Evolutionary conservation across 2,888 invertebrate species (phyloP).

Genomic region (Lordiphosa andalusiaca): DNA sequence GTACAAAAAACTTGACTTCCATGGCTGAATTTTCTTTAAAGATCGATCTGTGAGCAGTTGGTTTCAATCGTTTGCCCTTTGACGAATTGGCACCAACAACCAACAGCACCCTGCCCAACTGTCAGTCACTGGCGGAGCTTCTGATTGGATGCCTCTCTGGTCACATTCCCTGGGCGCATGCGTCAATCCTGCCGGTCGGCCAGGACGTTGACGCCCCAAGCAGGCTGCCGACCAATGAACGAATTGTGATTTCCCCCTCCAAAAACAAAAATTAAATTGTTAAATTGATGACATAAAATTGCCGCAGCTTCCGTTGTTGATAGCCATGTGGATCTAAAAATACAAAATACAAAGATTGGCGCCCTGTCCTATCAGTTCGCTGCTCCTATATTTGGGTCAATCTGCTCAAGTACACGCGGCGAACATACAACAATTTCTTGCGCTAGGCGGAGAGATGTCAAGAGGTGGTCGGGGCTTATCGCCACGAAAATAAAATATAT

Average conservation of each 20-base stretch:
- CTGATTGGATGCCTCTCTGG: constrained; percentile 45
- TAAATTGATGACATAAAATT: constrained; percentile 4
- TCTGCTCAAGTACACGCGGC: constrained; percentile 33
- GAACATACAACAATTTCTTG: background rate
- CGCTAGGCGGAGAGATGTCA: constrained; percentile 15
- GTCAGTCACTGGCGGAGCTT: background rate
- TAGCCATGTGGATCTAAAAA: constrained; percentile 27
- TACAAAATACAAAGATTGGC: constrained; percentile 24
- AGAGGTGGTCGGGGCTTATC: constrained; percentile 19
- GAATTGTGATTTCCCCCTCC: constrained; percentile 42
- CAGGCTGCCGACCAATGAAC: constrained; percentile 45
- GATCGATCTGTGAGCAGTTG: too few relatives aligned
- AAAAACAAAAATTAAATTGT: too few relatives aligned
- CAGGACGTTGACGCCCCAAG: constrained; percentile 11
- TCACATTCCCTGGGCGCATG: constrained; percentile 17
- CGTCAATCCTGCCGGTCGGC: constrained; percentile 13
- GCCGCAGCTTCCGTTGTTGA: constrained; percentile 37
- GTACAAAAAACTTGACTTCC: too few relatives aligned
- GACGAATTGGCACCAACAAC: too few relatives aligned
- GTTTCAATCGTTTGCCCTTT: too few relatives aligned
- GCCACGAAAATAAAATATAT: constrained; percentile 8
- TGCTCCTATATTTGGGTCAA: constrained; percentile 46
- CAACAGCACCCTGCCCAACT: too few relatives aligned
- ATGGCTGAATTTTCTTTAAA: too few relatives aligned
- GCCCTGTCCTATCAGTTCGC: constrained; percentile 47